A percentile compares a stretch with the other conserved stretches of the same genome.
These are phyloP conservation scores for Dasypus novemcinctus DNA, from an alignment of 2,113 vertebrate species.

Conservation along the genomic window DNA sequence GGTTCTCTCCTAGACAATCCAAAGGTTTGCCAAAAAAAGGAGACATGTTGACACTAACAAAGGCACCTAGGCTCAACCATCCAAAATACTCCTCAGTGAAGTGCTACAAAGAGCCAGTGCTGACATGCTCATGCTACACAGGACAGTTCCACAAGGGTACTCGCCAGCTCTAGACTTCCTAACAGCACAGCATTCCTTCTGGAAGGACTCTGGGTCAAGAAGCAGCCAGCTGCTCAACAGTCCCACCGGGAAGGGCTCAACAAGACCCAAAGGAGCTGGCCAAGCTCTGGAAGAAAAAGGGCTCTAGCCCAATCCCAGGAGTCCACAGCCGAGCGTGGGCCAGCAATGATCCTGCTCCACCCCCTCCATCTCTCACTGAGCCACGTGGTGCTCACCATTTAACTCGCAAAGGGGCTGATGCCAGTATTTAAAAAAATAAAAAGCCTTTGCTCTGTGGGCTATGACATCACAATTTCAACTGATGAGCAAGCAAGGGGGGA, in stretches of 20 bases:
- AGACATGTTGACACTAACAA: background rate
- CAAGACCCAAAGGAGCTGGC: background rate
- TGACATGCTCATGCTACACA: background rate
- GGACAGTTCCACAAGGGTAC: background rate
- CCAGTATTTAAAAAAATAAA: conserved; percentile 36
- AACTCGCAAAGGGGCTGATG: conserved; percentile 50
- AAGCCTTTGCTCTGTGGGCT: conserved; percentile 39
- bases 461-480: conserved; percentile 52
- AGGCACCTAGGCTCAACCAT: background rate
- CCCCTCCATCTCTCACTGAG: background rate
- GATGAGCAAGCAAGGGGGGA: conserved; percentile 3
- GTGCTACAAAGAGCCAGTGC: background rate
- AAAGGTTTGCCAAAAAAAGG: background rate
- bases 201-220: background rate
- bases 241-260: background rate
- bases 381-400: background rate
- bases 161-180: background rate
- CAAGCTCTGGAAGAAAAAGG: background rate
- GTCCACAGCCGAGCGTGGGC: background rate
- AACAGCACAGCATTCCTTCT: background rate
- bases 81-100: background rate
- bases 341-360: background rate
- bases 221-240: too few relatives aligned
- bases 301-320: background rate
- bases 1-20: background rate